phyloP scores from a whole-genome alignment of 2,888 invertebrate species.

The Alloplasta piceator region DNA sequence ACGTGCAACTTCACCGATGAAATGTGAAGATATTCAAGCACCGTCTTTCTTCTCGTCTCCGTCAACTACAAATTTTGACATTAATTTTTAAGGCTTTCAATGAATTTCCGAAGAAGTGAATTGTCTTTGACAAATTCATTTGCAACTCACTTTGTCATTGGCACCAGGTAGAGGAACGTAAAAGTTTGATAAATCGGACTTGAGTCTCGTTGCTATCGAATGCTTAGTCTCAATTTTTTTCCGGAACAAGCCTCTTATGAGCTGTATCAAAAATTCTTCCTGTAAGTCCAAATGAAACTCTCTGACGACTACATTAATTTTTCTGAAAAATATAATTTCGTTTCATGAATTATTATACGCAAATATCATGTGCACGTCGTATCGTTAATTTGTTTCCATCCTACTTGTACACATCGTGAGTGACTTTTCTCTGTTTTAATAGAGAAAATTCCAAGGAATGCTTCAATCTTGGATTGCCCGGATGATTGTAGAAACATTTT shows the following conservation, averaged over 20 bases:
- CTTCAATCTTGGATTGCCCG: slow-evolving; percentile 75
- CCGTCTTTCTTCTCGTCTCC: slow-evolving; percentile 64
- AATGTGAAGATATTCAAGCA: slow-evolving; percentile 86
- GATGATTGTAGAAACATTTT: slow-evolving; percentile 72
- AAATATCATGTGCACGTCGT: background rate
- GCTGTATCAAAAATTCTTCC: slow-evolving; percentile 76
- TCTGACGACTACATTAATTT: slow-evolving; percentile 74
- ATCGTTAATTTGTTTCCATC: slow-evolving; percentile 29
- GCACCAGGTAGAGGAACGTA: slow-evolving; percentile 67
- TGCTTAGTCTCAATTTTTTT: slow-evolving; percentile 76
- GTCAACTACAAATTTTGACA: slow-evolving; percentile 57
- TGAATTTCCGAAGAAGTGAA: background rate
- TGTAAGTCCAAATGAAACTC: slow-evolving; percentile 78
- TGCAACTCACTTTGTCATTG: slow-evolving; percentile 55
- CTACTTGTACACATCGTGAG: slow-evolving; percentile 76
- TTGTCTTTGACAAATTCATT: background rate
- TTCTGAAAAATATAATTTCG: slow-evolving; percentile 68
- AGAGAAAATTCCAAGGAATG: slow-evolving; percentile 78
- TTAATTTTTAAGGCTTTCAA: background rate
- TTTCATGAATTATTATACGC: background rate
- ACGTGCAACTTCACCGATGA: slow-evolving; percentile 87
- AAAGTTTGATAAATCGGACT: slow-evolving; percentile 77
- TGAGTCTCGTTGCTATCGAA: slow-evolving; percentile 77
- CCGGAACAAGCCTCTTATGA: slow-evolving; percentile 74
- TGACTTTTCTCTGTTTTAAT: slow-evolving; percentile 76